Conservation (phyloP, 2,888 invertebrate species). For the Mythimna vitellina region DNA sequence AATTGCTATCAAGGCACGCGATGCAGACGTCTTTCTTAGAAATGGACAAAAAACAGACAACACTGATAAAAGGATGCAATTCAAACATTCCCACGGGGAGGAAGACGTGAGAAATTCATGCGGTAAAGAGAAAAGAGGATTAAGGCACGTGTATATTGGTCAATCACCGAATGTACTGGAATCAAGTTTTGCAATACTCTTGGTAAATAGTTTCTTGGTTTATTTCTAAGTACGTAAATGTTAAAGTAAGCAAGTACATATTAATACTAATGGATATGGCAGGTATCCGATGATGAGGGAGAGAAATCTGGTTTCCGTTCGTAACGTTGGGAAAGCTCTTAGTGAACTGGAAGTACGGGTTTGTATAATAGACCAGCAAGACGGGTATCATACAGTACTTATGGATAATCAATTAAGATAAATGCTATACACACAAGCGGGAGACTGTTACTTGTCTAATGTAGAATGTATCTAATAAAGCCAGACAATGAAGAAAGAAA, state of each 20-base stretch:
- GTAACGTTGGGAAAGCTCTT: conserved; percentile 27
- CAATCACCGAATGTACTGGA: background rate
- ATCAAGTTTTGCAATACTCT: background rate
- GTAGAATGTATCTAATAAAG: too few relatives aligned
- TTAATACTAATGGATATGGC: background rate
- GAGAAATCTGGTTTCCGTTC: conserved; percentile 34
- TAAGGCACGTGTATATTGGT: conserved; percentile 16
- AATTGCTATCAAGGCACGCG: conserved; percentile 64
- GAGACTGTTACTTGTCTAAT: background rate
- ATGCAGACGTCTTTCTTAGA: conserved; percentile 52
- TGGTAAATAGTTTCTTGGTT: background rate
- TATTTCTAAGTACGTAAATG: background rate
- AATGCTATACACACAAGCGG: background rate
- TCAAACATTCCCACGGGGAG: conserved; percentile 48
- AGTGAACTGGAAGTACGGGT: conserved; percentile 21
- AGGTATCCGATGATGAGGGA: conserved; percentile 12
- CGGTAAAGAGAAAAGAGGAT: conserved; percentile 13
- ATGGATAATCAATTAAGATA: conserved; percentile 13
- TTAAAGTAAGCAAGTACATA: background rate
- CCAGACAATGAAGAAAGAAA: too few relatives aligned
- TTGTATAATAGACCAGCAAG: conserved; percentile 2
- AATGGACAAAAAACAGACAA: conserved; percentile 37
- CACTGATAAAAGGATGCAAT: conserved; percentile 34
- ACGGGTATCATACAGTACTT: background rate
- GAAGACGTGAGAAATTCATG: conserved; percentile 23